Evolutionary conservation across 2,888 invertebrate species (phyloP).

Genomic region (Drosophila macrospina): DNA sequence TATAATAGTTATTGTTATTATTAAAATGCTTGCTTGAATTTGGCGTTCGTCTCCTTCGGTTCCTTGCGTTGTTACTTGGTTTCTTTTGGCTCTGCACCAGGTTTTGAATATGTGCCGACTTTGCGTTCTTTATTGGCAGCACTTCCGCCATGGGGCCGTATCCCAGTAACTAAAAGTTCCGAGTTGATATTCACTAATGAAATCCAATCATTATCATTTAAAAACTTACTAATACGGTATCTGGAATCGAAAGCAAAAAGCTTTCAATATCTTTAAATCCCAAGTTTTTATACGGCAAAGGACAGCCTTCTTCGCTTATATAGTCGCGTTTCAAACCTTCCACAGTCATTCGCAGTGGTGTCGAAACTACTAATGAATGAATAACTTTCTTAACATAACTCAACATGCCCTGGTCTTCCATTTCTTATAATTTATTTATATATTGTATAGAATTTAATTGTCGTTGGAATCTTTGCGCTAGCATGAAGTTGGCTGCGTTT

Average conservation of each 20-base stretch:
- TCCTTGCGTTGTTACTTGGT: constrained; percentile 10
- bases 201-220: neutral
- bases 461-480: constrained; percentile 39
- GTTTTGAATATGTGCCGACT: constrained; percentile 74
- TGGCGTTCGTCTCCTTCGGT: constrained; percentile 7
- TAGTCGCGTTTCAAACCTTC: constrained; percentile 74
- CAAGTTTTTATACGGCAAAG: constrained; percentile 67
- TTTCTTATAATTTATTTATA: constrained; percentile 25
- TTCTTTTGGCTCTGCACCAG: constrained; percentile 78
- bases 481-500: constrained; percentile 45
- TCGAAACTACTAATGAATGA: constrained; percentile 78
- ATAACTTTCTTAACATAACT: constrained; percentile 75
- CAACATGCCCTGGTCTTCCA: constrained; percentile 65
- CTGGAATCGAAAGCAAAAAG: constrained; percentile 77
- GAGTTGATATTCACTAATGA: neutral
- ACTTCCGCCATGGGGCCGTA: constrained; percentile 71
- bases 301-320: constrained; percentile 61
- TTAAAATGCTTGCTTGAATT: neutral
- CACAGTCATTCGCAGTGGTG: constrained; percentile 69
- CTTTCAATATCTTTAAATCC: constrained; percentile 73
- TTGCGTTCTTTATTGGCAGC: constrained; percentile 54
- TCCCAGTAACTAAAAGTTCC: constrained; percentile 66
- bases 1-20: constrained; percentile 3
- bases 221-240: constrained; percentile 70
- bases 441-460: no score